Evolutionary conservation across 2,888 invertebrate species (phyloP).

Genomic region (Acholoe squamosa): DNA sequence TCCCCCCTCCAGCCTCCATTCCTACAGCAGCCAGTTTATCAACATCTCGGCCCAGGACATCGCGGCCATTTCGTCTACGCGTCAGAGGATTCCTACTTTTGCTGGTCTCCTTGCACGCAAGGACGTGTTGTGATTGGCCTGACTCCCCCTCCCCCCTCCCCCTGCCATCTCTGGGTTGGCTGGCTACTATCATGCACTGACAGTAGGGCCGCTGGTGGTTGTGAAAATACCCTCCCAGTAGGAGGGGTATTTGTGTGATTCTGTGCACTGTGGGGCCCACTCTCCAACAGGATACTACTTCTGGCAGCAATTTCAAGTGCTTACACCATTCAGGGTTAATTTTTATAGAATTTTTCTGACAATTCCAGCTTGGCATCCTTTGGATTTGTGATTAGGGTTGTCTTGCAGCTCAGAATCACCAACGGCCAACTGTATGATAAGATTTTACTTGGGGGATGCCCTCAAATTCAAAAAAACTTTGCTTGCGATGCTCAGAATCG

Average conservation of each 20-base stretch:
- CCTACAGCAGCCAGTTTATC: background rate
- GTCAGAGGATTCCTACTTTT: constrained; percentile 57
- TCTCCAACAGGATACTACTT: no score
- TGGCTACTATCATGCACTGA: background rate
- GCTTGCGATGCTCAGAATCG: no score
- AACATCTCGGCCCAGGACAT: constrained; percentile 33
- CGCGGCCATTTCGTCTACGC: constrained; percentile 51
- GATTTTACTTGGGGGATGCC: no score
- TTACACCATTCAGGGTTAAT: no score
- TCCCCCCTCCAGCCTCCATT: background rate
- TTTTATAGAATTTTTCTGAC: no score
- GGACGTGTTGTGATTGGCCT: constrained; percentile 55
- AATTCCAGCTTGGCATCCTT: no score
- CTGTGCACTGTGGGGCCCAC: background rate
- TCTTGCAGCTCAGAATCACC: no score
- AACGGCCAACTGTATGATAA: no score
- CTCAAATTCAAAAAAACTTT: no score
- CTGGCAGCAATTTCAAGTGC: no score
- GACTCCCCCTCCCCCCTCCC: background rate
- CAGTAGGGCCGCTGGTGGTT: constrained; percentile 18
- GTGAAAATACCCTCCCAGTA: constrained; percentile 14
- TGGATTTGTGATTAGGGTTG: no score
- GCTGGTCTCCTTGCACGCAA: constrained; percentile 49
- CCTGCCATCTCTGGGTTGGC: background rate
- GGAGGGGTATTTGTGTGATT: background rate